A percentile compares a stretch with the other conserved stretches of the same genome.
phyloP scores from a whole-genome alignment of 1,140 invertebrate species.

The Rhagoletis zephyria region DNA sequence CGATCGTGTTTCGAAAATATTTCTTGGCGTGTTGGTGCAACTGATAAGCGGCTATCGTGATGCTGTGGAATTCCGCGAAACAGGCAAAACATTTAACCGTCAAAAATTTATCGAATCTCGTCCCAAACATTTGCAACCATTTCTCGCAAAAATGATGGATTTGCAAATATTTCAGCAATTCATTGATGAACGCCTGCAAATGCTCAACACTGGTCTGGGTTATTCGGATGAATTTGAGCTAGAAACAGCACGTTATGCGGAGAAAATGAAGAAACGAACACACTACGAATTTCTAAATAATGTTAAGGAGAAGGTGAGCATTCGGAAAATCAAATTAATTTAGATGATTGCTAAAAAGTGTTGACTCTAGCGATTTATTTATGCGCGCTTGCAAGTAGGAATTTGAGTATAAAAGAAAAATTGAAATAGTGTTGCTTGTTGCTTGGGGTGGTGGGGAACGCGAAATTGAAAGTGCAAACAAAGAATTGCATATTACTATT shows the following conservation, averaged over 20 bases:
- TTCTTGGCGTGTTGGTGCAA: constrained; percentile 89
- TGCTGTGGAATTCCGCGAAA: constrained; percentile 83
- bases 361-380: background rate
- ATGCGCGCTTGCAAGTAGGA: background rate
- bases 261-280: constrained; percentile 85
- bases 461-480: background rate
- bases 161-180: constrained; percentile 97
- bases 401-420: background rate
- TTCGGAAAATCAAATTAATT: too few relatives aligned
- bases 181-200: constrained; percentile 91
- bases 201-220: constrained; percentile 89
- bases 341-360: background rate
- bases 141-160: constrained; percentile 90
- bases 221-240: constrained; percentile 96
- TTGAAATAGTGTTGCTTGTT: constrained; percentile 8
- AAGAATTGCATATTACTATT: background rate
- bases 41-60: constrained; percentile 94
- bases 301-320: constrained; percentile 81
- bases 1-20: constrained; percentile 91
- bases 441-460: background rate
- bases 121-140: constrained; percentile 86
- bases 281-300: constrained; percentile 87
- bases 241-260: constrained; percentile 88
- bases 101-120: constrained; percentile 89
- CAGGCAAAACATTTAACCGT: constrained; percentile 88